Conservation (phyloP, 2,113 vertebrate genomes). For the Picathartes gymnocephalus region DNA sequence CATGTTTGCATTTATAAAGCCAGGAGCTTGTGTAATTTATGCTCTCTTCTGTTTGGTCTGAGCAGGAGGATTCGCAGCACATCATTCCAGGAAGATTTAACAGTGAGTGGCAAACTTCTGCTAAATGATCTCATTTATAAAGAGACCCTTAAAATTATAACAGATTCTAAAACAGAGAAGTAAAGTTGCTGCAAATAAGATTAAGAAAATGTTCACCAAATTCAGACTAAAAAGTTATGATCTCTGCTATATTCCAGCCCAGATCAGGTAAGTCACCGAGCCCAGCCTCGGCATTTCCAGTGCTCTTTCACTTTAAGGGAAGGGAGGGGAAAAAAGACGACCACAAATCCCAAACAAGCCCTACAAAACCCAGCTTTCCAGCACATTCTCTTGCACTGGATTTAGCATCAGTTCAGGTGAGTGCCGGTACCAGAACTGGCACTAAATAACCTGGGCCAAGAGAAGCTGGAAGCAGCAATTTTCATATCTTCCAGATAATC, state of each 20-base stretch:
- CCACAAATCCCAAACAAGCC: not conserved
- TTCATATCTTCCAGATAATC: not conserved
- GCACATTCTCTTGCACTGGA: not conserved
- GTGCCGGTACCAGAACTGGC: not conserved
- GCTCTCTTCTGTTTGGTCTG: not conserved
- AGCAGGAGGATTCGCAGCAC: not conserved
- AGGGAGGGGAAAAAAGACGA: fast-evolving
- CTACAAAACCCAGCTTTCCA: not conserved
- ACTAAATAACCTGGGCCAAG: not conserved
- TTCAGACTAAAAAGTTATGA: not conserved
- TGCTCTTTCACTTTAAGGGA: not conserved
- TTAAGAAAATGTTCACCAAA: not conserved
- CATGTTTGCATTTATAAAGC: not conserved
- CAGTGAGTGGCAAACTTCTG: not conserved
- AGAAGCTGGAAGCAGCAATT: not conserved
- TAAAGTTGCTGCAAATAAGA: not conserved
- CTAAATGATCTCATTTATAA: not conserved
- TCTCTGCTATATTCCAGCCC: not conserved
- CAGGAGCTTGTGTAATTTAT: not conserved
- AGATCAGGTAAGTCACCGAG: not conserved
- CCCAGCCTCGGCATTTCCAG: not conserved
- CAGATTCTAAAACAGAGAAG: not conserved
- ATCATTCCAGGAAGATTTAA: not conserved
- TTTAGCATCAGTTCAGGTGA: not conserved
- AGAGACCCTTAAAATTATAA: not conserved